Evolutionary conservation across 1,140 invertebrate species (phyloP).

Genomic region (Trichomalopsis sarcophagae): DNA sequence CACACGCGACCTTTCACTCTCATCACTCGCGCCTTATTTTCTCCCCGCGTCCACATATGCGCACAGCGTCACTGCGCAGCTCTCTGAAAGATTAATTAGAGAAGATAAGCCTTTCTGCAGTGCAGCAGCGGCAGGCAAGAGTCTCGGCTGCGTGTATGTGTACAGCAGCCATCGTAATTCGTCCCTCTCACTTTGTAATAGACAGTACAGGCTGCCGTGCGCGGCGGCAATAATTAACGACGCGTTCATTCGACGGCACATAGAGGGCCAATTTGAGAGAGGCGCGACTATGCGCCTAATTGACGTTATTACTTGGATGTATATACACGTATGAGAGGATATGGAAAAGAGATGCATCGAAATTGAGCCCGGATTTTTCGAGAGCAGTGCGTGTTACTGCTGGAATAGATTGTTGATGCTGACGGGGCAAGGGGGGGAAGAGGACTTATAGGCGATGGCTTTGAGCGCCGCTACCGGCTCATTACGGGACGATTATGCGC

Average conservation of each 20-base stretch:
- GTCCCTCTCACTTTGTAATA: slow-evolving; percentile 5
- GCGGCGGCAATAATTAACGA: slow-evolving; percentile 3
- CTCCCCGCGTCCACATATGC: background rate
- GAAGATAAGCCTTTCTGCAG: slow-evolving; percentile 16
- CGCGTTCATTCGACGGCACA: background rate
- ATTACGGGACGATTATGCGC: background rate
- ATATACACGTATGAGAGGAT: too few relatives aligned
- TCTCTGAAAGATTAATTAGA: slow-evolving; percentile 28
- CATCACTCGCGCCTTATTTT: slow-evolving; percentile 18
- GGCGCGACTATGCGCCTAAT: background rate
- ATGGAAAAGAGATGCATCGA: background rate
- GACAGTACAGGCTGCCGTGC: background rate
- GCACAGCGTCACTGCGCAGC: background rate
- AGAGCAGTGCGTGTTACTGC: too few relatives aligned
- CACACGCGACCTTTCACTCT: slow-evolving; percentile 37
- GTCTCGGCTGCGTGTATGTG: background rate
- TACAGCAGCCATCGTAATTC: background rate
- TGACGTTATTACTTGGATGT: background rate
- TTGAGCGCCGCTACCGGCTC: background rate
- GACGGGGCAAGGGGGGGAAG: too few relatives aligned
- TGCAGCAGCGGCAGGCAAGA: background rate
- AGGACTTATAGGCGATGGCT: background rate
- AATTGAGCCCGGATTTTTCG: background rate
- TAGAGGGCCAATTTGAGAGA: background rate
- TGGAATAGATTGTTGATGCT: too few relatives aligned